Conservation (phyloP, 2,113 vertebrate genomes). For the Ameiurus melas region DNA sequence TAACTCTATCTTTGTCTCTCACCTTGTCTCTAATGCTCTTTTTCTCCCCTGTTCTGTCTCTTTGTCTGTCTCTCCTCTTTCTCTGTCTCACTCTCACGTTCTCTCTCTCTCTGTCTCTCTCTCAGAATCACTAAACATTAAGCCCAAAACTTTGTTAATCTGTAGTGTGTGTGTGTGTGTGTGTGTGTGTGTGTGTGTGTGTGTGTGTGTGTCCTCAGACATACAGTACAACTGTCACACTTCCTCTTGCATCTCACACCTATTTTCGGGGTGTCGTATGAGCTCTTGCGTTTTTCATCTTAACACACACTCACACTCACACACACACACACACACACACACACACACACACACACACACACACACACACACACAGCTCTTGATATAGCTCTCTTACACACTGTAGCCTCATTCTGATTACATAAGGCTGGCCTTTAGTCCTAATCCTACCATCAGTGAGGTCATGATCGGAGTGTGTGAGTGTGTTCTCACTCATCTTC, state of each 20-base stretch:
- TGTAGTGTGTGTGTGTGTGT: not conserved
- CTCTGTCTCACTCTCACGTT: not conserved
- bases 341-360: constrained; percentile 6
- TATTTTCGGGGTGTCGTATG: not conserved
- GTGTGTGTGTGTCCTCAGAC: not conserved
- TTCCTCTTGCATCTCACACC: not conserved
- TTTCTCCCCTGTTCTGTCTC: not conserved
- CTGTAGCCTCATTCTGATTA: constrained; percentile 29
- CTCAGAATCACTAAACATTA: not conserved
- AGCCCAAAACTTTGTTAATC: not conserved
- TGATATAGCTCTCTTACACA: not conserved
- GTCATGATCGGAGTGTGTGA: not conserved
- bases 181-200: not conserved
- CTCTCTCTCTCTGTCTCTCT: not conserved
- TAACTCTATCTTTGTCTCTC: not conserved
- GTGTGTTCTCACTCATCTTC: constrained; percentile 2
- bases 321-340: not conserved
- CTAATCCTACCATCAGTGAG: constrained; percentile 3
- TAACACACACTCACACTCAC: not conserved
- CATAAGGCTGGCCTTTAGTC: constrained; percentile 31
- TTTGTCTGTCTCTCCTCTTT: not conserved
- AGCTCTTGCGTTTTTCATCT: not conserved
- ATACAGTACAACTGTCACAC: constrained; percentile 6
- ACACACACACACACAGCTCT: not conserved
- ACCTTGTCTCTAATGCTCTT: not conserved